Percentiles rank a stretch among this genome's conserved stretches.
Conservation (phyloP, 2,113 vertebrate species). For the Ursus arctos region DNA sequence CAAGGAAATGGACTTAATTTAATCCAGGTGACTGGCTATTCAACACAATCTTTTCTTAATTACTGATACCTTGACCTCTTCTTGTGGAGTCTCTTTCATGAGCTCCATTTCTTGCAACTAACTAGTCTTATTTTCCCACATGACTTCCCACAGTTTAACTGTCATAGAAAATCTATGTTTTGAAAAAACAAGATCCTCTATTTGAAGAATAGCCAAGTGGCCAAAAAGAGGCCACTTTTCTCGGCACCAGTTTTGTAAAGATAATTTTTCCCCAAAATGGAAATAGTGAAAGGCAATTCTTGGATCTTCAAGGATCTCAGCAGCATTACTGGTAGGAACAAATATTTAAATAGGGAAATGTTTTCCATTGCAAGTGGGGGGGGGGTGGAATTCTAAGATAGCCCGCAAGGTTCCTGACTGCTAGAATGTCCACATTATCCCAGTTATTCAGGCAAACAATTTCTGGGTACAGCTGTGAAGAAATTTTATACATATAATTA, state of each 20-base stretch:
- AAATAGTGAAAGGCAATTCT: constrained; percentile 16
- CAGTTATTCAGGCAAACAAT: neutral
- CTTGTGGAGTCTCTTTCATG: constrained; percentile 91
- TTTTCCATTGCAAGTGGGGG: neutral
- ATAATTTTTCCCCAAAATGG: neutral
- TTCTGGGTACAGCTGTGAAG: neutral
- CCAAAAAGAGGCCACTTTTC: constrained; percentile 51
- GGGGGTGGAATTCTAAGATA: neutral
- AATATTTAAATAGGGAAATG: neutral
- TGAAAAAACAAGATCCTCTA: constrained; percentile 39
- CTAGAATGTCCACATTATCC: neutral
- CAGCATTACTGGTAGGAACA: neutral
- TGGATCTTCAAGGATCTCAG: constrained; percentile 33
- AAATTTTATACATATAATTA: neutral
- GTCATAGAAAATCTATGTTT: constrained; percentile 73
- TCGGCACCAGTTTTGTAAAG: constrained; percentile 19
- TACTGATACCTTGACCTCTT: constrained; percentile 89
- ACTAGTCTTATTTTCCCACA: constrained; percentile 87
- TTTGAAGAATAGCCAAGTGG: constrained; percentile 63
- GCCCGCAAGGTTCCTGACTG: neutral
- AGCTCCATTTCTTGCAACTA: constrained; percentile 85
- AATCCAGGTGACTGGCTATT: constrained; percentile 91
- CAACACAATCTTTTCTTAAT: constrained; percentile 89
- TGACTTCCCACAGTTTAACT: constrained; percentile 83
- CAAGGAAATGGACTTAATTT: constrained; percentile 92